phyloP scores from a whole-genome alignment of 2,113 vertebrate species.

The Suricata suricatta region DNA sequence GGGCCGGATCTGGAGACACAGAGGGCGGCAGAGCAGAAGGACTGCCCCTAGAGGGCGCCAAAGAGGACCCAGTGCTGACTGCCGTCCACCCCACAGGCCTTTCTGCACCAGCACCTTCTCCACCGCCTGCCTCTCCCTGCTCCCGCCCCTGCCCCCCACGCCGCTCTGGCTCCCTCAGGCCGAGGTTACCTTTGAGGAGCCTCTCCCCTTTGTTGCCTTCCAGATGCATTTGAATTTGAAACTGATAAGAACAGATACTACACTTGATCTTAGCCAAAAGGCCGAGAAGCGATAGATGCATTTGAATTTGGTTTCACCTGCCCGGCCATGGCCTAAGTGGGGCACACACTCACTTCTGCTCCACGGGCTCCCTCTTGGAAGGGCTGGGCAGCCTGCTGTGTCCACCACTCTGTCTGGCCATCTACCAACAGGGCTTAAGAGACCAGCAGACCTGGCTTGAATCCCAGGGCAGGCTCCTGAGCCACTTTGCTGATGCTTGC shows the following conservation, averaged over 20 bases:
- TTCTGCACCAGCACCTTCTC: neutral
- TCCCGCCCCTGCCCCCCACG: neutral
- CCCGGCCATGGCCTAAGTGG: accelerated
- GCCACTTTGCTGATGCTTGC: neutral
- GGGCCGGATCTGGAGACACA: accelerated
- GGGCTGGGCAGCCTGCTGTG: neutral
- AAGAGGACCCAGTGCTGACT: neutral
- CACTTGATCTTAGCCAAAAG: no score
- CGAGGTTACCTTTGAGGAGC: neutral
- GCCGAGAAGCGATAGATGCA: no score
- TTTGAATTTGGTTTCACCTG: no score
- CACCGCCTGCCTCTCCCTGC: neutral
- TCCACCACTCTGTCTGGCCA: no score
- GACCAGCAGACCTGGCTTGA: neutral
- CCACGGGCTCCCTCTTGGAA: neutral
- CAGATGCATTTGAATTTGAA: neutral
- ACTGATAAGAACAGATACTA: no score
- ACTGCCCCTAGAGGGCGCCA: neutral
- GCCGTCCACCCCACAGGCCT: neutral
- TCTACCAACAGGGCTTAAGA: neutral
- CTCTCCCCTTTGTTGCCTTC: neutral
- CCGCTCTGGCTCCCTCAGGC: neutral
- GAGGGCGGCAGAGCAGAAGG: neutral
- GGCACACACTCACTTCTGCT: no score
- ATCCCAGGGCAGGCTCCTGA: neutral